A percentile compares a stretch with the other conserved stretches of the same genome.
Conservation (phyloP, 2,797 vertebrate genomes). For the Oophaga sylvatica region DNA sequence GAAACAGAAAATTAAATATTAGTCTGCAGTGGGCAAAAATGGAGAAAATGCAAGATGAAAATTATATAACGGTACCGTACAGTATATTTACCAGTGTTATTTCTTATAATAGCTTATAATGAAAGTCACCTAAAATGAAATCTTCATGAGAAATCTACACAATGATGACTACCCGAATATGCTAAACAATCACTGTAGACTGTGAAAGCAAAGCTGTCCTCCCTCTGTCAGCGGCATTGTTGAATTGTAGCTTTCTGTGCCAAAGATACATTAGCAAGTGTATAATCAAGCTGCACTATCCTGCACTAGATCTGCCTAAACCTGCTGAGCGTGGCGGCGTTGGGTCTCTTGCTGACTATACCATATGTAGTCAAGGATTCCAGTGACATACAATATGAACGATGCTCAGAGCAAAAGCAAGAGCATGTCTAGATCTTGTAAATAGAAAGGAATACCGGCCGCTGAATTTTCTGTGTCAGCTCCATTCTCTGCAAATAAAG, state of each 20-base stretch:
- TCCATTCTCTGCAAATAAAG: not conserved
- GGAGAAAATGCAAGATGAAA: no score
- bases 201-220: not conserved
- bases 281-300: not conserved
- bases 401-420: not conserved
- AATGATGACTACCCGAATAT: not conserved
- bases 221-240: not conserved
- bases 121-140: not conserved
- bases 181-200: not conserved
- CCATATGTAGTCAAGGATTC: not conserved
- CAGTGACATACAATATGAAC: not conserved
- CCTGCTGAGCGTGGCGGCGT: not conserved
- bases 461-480: slow-evolving; percentile 10
- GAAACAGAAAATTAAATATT: no score
- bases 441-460: not conserved
- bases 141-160: no score
- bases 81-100: no score
- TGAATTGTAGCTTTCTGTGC: not conserved
- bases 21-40: no score
- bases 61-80: no score
- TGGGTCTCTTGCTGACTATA: slow-evolving; percentile 12
- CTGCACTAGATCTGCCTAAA: not conserved
- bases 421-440: not conserved
- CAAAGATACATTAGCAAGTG: not conserved
- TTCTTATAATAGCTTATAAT: no score